These are phyloP conservation scores for Pogona vitticeps DNA, from an alignment of 2,113 vertebrate genomes.

Conservation along the genomic window DNA sequence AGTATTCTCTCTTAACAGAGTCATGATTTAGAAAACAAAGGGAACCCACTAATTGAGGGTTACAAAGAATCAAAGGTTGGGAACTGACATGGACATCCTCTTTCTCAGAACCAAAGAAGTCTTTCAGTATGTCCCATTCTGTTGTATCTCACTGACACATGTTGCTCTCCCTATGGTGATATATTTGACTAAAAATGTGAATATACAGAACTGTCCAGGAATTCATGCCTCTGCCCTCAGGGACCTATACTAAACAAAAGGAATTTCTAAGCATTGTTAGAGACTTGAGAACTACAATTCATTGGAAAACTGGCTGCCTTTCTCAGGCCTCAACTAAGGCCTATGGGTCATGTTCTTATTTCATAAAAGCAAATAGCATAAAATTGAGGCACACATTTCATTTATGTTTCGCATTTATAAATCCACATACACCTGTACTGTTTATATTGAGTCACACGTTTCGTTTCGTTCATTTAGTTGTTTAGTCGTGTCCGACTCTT, in stretches of 20 bases:
- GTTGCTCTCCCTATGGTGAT: too few relatives aligned
- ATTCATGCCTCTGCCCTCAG: not conserved
- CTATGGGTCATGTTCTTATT: not conserved
- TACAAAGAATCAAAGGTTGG: not conserved
- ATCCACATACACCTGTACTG: not conserved
- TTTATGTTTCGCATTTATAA: not conserved
- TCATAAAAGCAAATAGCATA: too few relatives aligned
- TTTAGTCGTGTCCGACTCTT: too few relatives aligned
- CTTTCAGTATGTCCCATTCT: not conserved
- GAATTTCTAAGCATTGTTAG: not conserved
- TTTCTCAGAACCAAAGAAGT: not conserved
- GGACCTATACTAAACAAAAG: not conserved
- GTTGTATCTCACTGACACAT: not conserved
- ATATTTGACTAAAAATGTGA: not conserved
- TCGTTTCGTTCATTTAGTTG: too few relatives aligned
- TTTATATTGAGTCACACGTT: not conserved
- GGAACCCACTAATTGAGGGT: not conserved
- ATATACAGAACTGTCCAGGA: not conserved
- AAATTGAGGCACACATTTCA: not conserved
- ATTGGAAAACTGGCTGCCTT: not conserved
- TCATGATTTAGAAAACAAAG: not conserved
- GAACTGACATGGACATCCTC: not conserved
- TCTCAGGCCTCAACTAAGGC: too few relatives aligned
- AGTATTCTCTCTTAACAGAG: not conserved
- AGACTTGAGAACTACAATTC: not conserved